Evolutionary conservation across 2,888 invertebrate species (phyloP).

Genomic region (Drosophila mayaguana): DNA sequence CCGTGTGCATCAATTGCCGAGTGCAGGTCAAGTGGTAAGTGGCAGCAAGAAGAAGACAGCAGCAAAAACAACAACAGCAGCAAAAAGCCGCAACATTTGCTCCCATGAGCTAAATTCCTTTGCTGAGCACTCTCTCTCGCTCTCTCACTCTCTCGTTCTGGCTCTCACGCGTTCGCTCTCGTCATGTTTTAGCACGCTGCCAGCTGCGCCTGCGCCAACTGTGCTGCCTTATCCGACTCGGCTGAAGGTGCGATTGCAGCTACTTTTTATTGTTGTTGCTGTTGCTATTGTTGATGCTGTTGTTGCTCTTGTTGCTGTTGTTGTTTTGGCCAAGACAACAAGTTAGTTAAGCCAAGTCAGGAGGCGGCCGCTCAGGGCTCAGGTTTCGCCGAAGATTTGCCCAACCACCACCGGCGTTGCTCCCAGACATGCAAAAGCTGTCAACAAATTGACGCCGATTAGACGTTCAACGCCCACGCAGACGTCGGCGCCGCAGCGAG

Average conservation of each 20-base stretch:
- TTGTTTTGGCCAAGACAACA: constrained; percentile 35
- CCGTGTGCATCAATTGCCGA: constrained; percentile 59
- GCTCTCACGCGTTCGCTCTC: constrained; percentile 5
- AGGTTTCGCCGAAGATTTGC: constrained; percentile 49
- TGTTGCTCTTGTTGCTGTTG: not conserved
- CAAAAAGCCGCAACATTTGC: constrained; percentile 57
- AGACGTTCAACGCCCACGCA: constrained; percentile 33
- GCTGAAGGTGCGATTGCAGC: constrained; percentile 43
- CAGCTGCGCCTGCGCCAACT: constrained; percentile 55
- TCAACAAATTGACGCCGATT: constrained; percentile 75
- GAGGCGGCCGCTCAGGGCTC: not conserved
- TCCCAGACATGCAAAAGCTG: constrained; percentile 65
- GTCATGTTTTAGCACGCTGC: constrained; percentile 50
- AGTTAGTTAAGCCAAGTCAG: constrained; percentile 16
- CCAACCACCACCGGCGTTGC: constrained; percentile 30
- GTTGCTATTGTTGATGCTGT: not conserved
- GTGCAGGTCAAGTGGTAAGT: constrained; percentile 68
- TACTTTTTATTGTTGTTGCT: constrained; percentile 12
- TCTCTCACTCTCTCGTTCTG: constrained; percentile 4
- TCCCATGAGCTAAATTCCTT: constrained; percentile 51
- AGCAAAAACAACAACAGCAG: not conserved
- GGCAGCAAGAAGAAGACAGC: not conserved
- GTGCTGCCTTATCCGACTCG: not conserved
- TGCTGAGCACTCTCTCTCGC: not conserved
- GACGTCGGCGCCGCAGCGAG: not conserved